Evolutionary conservation across 2,888 invertebrate genomes (phyloP), one percentile per base, ranked within the genome.

Genomic region (Meiosimyza decipiens): DNA sequence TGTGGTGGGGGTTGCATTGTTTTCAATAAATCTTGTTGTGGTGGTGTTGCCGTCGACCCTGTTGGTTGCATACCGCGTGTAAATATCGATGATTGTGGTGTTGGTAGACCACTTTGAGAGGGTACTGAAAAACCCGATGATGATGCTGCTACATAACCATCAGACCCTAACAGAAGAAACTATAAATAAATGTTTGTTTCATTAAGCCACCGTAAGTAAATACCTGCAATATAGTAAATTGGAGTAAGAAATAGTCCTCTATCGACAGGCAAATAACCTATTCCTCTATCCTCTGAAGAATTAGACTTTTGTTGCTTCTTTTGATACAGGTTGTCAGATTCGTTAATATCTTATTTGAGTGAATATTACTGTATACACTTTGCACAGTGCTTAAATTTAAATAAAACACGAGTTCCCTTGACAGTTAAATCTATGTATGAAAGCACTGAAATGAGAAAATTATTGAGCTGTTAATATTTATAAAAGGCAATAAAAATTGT

Each of bases 71-170:
- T 84, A 62, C 80, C 80, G 76, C 80, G 80, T 77, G 81, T 65
- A 71, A 81, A 77, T 62, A 83, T 76, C 47, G 84, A 77, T 63
- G 84, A 83, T 74, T 87, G 82, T 77, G 86, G 80, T 74, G 77
- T 79, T 73, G 77, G 80, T 72, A 70, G 75, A 70, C 82, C 83
- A 81, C 80, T 80, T 77, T 82, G 83, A 76, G 80, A 80, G 80
- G 84, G 80, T 82, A 81, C 79, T 78, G 81, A 76, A 76, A 78
- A 80, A 79, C 82, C 84, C 82, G 79, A 77, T 78, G 80, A 76
- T 74, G 82, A 77, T 83, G 88, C 86, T 81, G 85, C 87, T 87
- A 89, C 86, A 82, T 84, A 85, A 85, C 81, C 85, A 82, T 84
- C 81, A 80, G 83, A 80, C 77, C 79, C 81, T 83, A 75, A 40